Evolutionary conservation across 2,888 invertebrate genomes (phyloP), one percentile per base, ranked within the genome.

Genomic region (Cremastobaeus sp.): DNA sequence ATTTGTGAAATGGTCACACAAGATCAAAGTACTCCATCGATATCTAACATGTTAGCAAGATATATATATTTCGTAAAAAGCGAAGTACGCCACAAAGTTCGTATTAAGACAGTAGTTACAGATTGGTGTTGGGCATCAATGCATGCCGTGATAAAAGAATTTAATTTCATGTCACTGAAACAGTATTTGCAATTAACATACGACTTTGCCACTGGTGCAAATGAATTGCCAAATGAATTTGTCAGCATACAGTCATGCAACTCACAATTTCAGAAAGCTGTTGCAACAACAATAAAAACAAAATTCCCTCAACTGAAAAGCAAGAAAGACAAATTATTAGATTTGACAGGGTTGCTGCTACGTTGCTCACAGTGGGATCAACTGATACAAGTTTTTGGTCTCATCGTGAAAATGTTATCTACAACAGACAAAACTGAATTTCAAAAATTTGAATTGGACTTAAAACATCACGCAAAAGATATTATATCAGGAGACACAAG

Each of bases 91-190:
- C 1, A 2, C 12, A 18, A 20, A 41, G 5, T 20, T 5, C 21
- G 12, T 15, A 12, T 52, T 9, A 37, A 52, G 8, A 37, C 37
- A 9, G 25, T 52, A 1, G 52, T 52, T 1, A 14, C 25, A 4
- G 52, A 52, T 8, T 52, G 52, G 34, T 52, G 52, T 14, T 35
- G 50, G 50, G 32, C 50, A 18, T 50, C 50, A 0, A 50, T 50
- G 32, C 32, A 50, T 34, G 50, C 34, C 0, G 18, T 34, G 2
- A 6, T 50, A 6, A 8, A 14, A 21, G 52, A 35, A 9, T 52
- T 3, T 12, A 37, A 52, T 37, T 14, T 35, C 11, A 54, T 54
- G 54, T 9, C 2, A 3, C 25, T 39, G 37, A 12, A 4, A 3
- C 4, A 28, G 12, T 54, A 39, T 17, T 8, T 54, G 3, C 1